Conservation (phyloP, 2,113 vertebrate species). For the Hyaena hyaena region DNA sequence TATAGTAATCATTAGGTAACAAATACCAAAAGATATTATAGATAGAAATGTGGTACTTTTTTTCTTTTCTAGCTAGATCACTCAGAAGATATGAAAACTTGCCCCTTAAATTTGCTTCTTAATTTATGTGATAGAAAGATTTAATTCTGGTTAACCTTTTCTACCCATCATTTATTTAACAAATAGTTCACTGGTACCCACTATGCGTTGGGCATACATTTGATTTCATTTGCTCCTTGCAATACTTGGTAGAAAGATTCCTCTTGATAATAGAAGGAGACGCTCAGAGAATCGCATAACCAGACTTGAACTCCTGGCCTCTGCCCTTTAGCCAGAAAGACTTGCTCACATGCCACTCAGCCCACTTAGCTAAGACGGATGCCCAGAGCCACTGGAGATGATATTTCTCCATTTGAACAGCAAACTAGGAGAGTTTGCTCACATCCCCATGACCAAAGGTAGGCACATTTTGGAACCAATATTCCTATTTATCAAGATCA, state of each 20-base stretch:
- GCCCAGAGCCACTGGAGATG: background rate
- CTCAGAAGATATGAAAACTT: background rate
- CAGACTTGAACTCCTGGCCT: background rate
- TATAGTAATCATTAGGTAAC: background rate
- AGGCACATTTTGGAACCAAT: background rate
- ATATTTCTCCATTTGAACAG: background rate
- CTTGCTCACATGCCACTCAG: background rate
- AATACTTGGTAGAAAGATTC: background rate
- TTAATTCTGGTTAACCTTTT: slow-evolving; percentile 19
- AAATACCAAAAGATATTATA: background rate
- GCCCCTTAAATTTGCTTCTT: background rate
- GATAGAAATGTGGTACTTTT: background rate
- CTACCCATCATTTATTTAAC: background rate
- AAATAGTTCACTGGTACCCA: background rate
- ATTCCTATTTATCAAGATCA: background rate
- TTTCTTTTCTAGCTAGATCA: background rate
- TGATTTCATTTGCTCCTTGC: background rate
- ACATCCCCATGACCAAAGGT: background rate
- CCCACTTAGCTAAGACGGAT: background rate
- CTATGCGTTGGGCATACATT: background rate
- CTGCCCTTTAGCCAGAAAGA: background rate
- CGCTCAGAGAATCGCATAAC: background rate
- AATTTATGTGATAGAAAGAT: background rate
- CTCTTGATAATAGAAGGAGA: background rate
- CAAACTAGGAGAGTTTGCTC: background rate